These are phyloP conservation scores for Limenitis arthemis DNA, from an alignment of 2,888 invertebrate genomes.

Conservation along the genomic window DNA sequence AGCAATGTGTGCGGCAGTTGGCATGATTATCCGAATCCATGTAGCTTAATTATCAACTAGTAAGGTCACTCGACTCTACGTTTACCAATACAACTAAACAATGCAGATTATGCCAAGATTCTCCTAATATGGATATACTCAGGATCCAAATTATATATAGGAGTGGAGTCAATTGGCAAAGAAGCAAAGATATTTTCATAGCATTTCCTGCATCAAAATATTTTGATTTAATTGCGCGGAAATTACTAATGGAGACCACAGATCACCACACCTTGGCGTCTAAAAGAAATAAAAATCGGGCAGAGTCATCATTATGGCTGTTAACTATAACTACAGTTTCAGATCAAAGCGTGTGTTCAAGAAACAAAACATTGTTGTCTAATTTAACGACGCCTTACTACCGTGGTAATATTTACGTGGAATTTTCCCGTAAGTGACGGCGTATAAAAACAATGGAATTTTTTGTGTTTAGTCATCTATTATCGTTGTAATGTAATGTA, in stretches of 20 bases:
- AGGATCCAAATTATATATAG: too few species aligned
- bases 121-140: too few species aligned
- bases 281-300: constrained; percentile 9
- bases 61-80: too few species aligned
- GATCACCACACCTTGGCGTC: not conserved
- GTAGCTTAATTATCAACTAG: too few species aligned
- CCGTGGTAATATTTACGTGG: constrained; percentile 12
- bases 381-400: constrained; percentile 17
- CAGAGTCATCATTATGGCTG: constrained; percentile 1
- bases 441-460: not conserved
- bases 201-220: not conserved
- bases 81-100: too few species aligned
- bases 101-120: too few species aligned
- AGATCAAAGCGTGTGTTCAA: constrained; percentile 17
- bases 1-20: too few species aligned
- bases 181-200: too few species aligned
- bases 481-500: not conserved
- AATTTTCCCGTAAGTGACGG: constrained; percentile 3
- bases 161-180: too few species aligned
- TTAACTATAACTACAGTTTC: constrained; percentile 8
- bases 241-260: not conserved
- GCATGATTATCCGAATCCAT: too few species aligned
- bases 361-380: constrained; percentile 11
- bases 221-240: not conserved
- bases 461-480: not conserved